Conservation (phyloP, 2,888 invertebrate species). For the Chirona hameri region DNA sequence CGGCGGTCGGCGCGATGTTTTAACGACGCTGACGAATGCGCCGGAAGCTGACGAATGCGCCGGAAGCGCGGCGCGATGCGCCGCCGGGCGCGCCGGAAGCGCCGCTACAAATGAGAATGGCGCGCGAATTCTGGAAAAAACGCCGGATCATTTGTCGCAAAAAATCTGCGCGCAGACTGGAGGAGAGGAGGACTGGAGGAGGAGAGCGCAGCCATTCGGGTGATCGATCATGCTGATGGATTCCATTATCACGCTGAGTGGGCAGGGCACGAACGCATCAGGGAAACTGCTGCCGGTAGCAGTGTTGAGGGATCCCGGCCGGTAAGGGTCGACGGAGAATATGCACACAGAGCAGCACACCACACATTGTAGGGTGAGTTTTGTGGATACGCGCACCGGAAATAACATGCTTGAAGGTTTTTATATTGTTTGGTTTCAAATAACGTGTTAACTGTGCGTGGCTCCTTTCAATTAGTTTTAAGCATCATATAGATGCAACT, state of each 20-base stretch:
- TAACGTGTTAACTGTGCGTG: too few relatives aligned
- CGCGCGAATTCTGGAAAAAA: constrained; percentile 24
- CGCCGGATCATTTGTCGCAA: background rate
- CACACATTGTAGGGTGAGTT: too few relatives aligned
- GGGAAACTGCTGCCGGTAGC: background rate
- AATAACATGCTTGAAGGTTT: too few relatives aligned
- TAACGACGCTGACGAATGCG: constrained; percentile 9
- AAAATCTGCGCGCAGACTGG: background rate
- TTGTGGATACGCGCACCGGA: too few relatives aligned
- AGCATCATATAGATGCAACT: too few relatives aligned
- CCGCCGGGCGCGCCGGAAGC: background rate
- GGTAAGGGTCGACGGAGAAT: too few relatives aligned
- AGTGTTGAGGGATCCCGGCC: background rate
- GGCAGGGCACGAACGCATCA: background rate
- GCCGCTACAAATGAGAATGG: constrained; percentile 25
- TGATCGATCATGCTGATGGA: constrained; percentile 23
- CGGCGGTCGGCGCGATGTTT: background rate
- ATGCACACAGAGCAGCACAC: too few relatives aligned
- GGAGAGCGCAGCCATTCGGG: background rate
- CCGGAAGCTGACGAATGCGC: constrained; percentile 5
- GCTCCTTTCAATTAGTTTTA: too few relatives aligned
- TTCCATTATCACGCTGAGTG: constrained; percentile 3
- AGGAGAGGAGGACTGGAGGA: background rate
- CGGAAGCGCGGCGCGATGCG: background rate
- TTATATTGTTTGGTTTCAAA: too few relatives aligned